A percentile compares a stretch with the other conserved stretches of the same genome.
These are phyloP conservation scores for Drosophila ananassae DNA, from an alignment of 1,140 invertebrate genomes.

Conservation along the genomic window DNA sequence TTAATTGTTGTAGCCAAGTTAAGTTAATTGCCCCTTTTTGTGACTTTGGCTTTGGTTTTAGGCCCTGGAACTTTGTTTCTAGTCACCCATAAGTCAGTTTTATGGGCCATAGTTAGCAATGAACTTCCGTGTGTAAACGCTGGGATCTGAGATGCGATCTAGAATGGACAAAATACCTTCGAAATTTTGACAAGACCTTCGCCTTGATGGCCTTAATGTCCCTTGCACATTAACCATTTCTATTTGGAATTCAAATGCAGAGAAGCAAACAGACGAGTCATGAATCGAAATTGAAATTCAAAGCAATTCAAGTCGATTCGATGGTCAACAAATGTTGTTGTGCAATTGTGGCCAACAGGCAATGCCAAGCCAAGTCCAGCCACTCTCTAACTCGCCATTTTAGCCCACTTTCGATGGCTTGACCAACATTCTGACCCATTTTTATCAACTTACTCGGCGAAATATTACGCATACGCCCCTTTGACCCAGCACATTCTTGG, in stretches of 20 bases:
- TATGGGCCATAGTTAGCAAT: constrained; percentile 58
- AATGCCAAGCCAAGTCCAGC: constrained; percentile 35
- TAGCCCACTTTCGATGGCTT: neutral
- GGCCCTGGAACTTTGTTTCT: constrained; percentile 38
- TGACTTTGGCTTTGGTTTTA: constrained; percentile 21
- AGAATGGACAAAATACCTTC: constrained; percentile 54
- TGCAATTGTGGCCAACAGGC: constrained; percentile 39
- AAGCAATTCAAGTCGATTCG: constrained; percentile 62
- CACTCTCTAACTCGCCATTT: neutral
- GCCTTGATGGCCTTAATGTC: constrained; percentile 32
- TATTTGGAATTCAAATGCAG: constrained; percentile 65
- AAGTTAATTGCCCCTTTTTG: constrained; percentile 53
- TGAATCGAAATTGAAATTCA: constrained; percentile 63
- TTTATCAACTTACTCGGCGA: neutral
- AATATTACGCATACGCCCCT: constrained; percentile 55
- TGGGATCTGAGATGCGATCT: constrained; percentile 43
- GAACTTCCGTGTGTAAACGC: constrained; percentile 58
- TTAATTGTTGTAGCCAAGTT: constrained; percentile 50
- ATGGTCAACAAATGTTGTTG: constrained; percentile 41
- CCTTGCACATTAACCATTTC: constrained; percentile 50
- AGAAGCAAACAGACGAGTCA: constrained; percentile 38
- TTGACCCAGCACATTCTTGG: constrained; percentile 64
- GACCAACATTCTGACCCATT: constrained; percentile 1
- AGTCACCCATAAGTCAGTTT: constrained; percentile 55
- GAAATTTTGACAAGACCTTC: constrained; percentile 42